Percentiles rank a stretch among this genome's conserved stretches.
These are phyloP conservation scores for Luperina nickerlii DNA, from an alignment of 2,888 invertebrate species.

Conservation along the genomic window DNA sequence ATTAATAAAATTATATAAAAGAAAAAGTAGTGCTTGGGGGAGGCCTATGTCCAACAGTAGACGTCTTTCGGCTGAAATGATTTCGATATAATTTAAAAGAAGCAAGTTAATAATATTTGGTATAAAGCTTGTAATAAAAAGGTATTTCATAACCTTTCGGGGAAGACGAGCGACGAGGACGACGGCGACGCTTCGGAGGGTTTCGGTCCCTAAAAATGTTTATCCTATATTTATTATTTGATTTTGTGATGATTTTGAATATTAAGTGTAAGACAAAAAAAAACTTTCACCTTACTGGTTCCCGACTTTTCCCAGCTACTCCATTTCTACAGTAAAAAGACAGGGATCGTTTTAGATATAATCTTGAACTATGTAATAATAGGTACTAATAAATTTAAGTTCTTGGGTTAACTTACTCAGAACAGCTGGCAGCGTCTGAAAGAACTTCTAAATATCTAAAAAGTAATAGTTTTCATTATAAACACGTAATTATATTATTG, in stretches of 20 bases:
- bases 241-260: neutral
- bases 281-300: neutral
- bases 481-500: no score
- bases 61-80: no score
- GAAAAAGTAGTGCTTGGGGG: no score
- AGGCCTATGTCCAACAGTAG: no score
- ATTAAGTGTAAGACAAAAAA: neutral
- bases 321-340: neutral
- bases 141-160: neutral
- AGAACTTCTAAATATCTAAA: no score
- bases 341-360: neutral
- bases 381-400: neutral
- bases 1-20: neutral
- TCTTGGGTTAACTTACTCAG: no score
- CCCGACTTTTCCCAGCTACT: neutral
- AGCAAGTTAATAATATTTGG: neutral
- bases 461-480: no score
- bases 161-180: neutral
- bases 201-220: neutral
- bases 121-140: neutral
- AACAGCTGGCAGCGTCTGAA: no score
- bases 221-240: neutral
- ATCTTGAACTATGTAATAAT: neutral
- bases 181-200: neutral
- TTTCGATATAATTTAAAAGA: neutral